Percentiles rank a stretch among this genome's conserved stretches.
Conservation (phyloP, 2,113 vertebrate genomes). For the Sciurus niger region DNA sequence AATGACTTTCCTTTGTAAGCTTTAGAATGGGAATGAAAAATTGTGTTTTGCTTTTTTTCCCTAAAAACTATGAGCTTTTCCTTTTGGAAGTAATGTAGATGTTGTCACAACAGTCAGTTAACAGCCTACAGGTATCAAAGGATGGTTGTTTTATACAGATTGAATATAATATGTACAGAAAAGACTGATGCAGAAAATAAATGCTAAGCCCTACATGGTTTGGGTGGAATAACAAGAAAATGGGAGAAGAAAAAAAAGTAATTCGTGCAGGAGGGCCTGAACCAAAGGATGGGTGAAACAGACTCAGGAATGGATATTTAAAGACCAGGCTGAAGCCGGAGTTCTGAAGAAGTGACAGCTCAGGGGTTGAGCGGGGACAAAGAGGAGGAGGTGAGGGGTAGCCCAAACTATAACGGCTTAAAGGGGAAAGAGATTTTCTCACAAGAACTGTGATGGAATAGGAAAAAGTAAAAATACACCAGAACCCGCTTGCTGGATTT, state of each 20-base stretch:
- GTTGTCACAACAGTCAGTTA: background rate
- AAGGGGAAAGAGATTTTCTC: background rate
- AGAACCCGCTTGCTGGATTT: background rate
- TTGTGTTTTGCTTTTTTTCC: background rate
- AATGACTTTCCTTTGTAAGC: background rate
- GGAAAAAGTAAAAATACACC: background rate
- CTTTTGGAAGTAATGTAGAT: background rate
- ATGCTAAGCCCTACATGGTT: background rate
- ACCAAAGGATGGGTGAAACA: background rate
- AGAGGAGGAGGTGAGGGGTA: background rate
- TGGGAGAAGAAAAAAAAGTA: background rate
- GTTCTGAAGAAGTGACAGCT: background rate
- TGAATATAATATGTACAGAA: background rate
- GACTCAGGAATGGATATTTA: background rate
- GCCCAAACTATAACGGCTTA: background rate
- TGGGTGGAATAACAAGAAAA: background rate
- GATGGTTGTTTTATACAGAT: background rate
- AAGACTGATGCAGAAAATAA: background rate
- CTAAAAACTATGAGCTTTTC: conserved; percentile 4
- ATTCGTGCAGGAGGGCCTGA: background rate
- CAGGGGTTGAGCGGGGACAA: background rate
- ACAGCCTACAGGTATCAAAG: background rate
- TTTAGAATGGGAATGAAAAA: conserved; percentile 59
- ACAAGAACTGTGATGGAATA: background rate
- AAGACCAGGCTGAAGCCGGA: background rate